Conservation (phyloP, 1,140 invertebrate genomes). For the Chionoecetes opilio region DNA sequence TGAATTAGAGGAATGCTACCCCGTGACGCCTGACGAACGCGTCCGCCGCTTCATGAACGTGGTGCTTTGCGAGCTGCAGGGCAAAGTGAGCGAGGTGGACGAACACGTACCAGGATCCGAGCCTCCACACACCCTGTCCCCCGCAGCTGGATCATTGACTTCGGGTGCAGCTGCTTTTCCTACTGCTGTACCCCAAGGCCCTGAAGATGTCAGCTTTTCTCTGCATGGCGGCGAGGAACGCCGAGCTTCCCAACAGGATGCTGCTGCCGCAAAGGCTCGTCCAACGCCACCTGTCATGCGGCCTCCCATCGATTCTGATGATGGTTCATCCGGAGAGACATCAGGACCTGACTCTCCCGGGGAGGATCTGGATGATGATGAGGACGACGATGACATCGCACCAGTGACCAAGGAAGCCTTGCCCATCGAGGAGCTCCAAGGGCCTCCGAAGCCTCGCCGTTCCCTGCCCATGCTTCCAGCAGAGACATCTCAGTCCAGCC, state of each 20-base stretch:
- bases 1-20: conserved; percentile 87
- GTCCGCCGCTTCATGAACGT: conserved; percentile 80
- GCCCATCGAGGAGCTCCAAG: neutral
- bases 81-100: conserved; percentile 74
- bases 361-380: conserved; percentile 88
- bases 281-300: conserved; percentile 65
- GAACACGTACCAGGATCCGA: conserved; percentile 74
- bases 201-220: conserved; percentile 64
- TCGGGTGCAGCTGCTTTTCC: conserved; percentile 82
- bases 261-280: conserved; percentile 49
- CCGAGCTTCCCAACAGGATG: conserved; percentile 61
- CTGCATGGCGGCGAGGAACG: conserved; percentile 50
- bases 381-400: conserved; percentile 85
- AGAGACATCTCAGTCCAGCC: neutral
- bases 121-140: conserved; percentile 50
- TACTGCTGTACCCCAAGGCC: conserved; percentile 74
- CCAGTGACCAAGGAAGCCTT: neutral
- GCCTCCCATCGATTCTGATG: conserved; percentile 81
- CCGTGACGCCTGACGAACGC: conserved; percentile 83
- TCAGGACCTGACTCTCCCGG: conserved; percentile 93
- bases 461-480: conserved; percentile 51
- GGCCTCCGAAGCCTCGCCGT: neutral
- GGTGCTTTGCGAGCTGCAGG: conserved; percentile 81
- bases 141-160: neutral
- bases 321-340: conserved; percentile 91